Base-by-base conservation (phyloP, 2,797 vertebrate genomes). In the Coregonus sp. region DNA sequence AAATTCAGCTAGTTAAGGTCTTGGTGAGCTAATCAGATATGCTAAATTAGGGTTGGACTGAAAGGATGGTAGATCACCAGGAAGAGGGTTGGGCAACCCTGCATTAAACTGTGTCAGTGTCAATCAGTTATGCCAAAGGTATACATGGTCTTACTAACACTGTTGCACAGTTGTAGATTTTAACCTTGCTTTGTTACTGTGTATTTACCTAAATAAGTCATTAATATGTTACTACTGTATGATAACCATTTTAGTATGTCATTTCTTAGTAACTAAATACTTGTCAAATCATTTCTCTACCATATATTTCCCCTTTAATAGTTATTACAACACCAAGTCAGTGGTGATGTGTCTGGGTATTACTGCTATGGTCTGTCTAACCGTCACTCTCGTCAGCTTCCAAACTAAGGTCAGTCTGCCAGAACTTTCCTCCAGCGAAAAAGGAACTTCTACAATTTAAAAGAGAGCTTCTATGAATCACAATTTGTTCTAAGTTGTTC, bases 251-350 rank as follows among this genome's bases (percentile, higher is more conserved):
- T 47, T 47, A 47, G 40, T 47, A 47, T 47, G 40, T 47, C 0
- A 11, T 47, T 47, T 47, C 40, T 11, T 47, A 47, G 9, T 12
- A 47, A 47, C 40, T 11, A 29, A 63, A 63, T 63, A 29, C 20
- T 11, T 63, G n/a, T 47, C 40, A 7, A 63, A 25, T 63, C 20
- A 63, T 25, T 47, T 47, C 7, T 31, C 12, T 12, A 35, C 54
- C 16, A 70, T 70, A 20, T 12, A 6, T 73, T 74, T 5, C 63
- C 61, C 7, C 12, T 67, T 50, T 25, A 56, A 77, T 90, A 98
- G 97, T 81, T 99, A 94, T 89, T 98, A 97, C 87, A 93, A 98
- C 72, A 99, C 96, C 80, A 97, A 92, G 59, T 98, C 96, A 0
- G 97, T 98, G 82, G 92, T 98, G 63, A 88, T 98, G 87, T 98